Evolutionary conservation across 2,113 vertebrate genomes (phyloP).

Genomic region (Macrotis lagotis): DNA sequence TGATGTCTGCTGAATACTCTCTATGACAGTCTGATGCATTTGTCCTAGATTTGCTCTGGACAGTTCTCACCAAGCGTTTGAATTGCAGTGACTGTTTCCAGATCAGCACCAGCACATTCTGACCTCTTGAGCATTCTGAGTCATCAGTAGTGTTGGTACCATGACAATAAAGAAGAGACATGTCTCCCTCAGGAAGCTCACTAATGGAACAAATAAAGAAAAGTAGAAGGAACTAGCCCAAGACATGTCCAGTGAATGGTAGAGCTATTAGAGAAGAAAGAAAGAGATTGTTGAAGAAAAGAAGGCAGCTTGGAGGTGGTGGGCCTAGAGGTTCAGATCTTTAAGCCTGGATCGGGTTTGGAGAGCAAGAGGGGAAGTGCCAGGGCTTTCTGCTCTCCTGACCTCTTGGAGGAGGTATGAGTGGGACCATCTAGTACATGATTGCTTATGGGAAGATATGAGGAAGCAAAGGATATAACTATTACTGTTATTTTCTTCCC

Average conservation of each 20-base stretch:
- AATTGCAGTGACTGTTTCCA: not conserved
- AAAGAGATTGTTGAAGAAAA: not conserved
- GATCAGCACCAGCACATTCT: not conserved
- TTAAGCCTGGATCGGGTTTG: not conserved
- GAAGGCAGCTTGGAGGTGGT: not conserved
- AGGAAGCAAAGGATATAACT: not conserved
- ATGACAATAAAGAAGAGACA: not conserved
- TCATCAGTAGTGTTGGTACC: not conserved
- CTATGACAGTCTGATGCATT: not conserved
- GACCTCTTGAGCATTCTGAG: not conserved
- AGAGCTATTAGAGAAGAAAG: not conserved
- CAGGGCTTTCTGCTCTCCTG: not conserved
- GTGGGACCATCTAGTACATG: not conserved
- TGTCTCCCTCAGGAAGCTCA: not conserved
- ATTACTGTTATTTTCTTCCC: too few relatives aligned
- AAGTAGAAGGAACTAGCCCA: not conserved
- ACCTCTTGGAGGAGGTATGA: not conserved
- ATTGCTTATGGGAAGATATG: not conserved
- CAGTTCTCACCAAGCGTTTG: not conserved
- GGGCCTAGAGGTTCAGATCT: not conserved
- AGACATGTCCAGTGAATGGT: not conserved
- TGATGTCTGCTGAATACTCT: not conserved
- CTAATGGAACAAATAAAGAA: not conserved
- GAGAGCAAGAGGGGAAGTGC: not conserved
- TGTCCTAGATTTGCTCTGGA: not conserved